Evolutionary conservation across 2,888 invertebrate genomes (phyloP), one percentile per base, ranked within the genome.

Genomic region (Rhodophaea formosa): DNA sequence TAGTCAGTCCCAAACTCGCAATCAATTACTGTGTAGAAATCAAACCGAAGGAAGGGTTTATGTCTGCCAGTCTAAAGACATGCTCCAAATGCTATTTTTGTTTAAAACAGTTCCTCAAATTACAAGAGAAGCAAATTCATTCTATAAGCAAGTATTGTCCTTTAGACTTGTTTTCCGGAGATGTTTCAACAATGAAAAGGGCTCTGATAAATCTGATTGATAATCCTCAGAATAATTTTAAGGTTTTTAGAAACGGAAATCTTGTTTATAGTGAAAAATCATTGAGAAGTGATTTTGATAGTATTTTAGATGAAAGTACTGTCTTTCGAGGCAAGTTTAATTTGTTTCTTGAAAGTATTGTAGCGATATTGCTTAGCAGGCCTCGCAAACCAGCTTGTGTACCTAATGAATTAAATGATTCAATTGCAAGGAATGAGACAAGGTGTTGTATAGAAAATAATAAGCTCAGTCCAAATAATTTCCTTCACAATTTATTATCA

Each of bases 81-180:
- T 74, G 80, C 62, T 76, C 80, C 1, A 92, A 88, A 69, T 94
- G 94, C 70, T 92, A 93, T 69, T 93, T 88, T 69, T 92, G 94
- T 68, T 71, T 93, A 45, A 93, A 93, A 74, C 93, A 94, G 68
- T 86, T 85, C 78, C 66, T 84, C 44, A 91, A 94, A 91, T 69
- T 93, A 58, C 82, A 90, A 72, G 79, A 89, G 32, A 85, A 88
- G n/a, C 82, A 92, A 60, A 93, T 94, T 61, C 68, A 79, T 32
- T 69, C 72, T 5, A 80, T 86, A 45, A 95, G 94, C 72, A 75
- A 81, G n/a, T 95, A 95, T 72, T 95, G 95, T 69, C 95, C 95
- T 0, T 76, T 95, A 58, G 94, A 95, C 74, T 83, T 95, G 35
- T 95, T 94, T 84, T 95, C 95, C 62, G 95, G 95, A 45, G 80